Evolutionary conservation across 2,113 vertebrate genomes (phyloP).

Genomic region (Thamnaconus septentrionalis): DNA sequence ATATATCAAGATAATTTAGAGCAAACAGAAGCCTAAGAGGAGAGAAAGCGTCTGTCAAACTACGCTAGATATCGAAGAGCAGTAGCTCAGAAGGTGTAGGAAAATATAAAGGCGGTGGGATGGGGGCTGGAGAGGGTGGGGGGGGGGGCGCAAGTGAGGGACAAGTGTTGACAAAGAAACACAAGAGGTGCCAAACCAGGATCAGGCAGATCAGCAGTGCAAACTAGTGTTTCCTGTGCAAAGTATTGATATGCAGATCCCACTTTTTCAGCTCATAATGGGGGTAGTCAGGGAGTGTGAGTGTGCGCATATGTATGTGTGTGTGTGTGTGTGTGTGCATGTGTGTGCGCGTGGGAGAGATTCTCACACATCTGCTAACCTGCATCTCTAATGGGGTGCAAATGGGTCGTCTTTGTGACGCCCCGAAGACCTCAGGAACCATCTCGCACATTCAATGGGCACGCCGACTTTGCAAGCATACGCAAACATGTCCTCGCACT

Average conservation of each 20-base stretch:
- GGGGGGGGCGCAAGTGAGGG: slow-evolving; percentile 25
- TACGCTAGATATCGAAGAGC: no score
- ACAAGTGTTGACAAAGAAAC: slow-evolving; percentile 45
- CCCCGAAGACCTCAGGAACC: slow-evolving; percentile 32
- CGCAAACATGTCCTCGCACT: slow-evolving; percentile 12
- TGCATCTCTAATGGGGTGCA: slow-evolving; percentile 57
- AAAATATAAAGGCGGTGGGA: slow-evolving; percentile 4
- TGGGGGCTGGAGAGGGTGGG: background rate
- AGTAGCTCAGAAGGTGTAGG: background rate
- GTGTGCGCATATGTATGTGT: slow-evolving; percentile 36
- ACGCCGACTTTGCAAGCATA: slow-evolving; percentile 28
- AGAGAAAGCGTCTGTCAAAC: no score
- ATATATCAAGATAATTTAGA: slow-evolving; percentile 12
- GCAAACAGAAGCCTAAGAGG: no score
- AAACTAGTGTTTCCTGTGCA: slow-evolving; percentile 64
- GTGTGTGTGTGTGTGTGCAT: slow-evolving; percentile 42
- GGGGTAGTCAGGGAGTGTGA: slow-evolving; percentile 44
- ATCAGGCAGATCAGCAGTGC: slow-evolving; percentile 58
- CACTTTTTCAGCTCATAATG: slow-evolving; percentile 60
- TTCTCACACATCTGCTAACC: slow-evolving; percentile 71
- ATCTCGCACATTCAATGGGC: slow-evolving; percentile 30
- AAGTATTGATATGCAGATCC: slow-evolving; percentile 74
- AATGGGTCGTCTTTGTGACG: slow-evolving; percentile 50
- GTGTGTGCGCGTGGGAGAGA: slow-evolving; percentile 31
- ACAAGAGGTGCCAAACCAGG: slow-evolving; percentile 43